Conservation (phyloP, 2,797 vertebrate species). For the Alexandromys oeconomus region DNA sequence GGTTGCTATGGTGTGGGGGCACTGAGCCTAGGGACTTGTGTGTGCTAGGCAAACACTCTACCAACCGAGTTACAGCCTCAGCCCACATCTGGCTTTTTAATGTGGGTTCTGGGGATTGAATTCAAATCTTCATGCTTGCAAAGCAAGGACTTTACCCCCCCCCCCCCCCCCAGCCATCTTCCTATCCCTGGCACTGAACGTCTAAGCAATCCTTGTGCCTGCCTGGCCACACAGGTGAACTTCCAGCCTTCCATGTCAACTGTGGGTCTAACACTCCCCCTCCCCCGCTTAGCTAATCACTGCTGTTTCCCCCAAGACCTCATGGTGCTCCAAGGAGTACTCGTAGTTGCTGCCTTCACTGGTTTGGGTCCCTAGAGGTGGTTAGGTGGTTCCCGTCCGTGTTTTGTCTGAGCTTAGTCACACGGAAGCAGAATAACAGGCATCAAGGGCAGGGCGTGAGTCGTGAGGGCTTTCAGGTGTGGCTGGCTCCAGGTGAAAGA, state of each 20-base stretch:
- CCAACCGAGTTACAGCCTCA: not conserved
- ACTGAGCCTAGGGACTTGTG: not conserved
- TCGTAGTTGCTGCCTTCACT: not conserved
- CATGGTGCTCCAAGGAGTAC: accelerated
- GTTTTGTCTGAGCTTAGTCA: not conserved
- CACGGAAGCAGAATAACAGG: not conserved
- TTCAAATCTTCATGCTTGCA: not conserved
- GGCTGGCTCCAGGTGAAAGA: not conserved
- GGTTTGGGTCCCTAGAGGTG: not conserved
- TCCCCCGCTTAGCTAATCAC: accelerated
- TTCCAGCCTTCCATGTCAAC: not conserved
- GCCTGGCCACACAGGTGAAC: not conserved
- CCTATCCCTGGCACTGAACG: accelerated
- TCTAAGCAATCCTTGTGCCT: not conserved
- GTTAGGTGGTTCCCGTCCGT: too few relatives aligned
- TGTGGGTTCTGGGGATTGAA: not conserved
- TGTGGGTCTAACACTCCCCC: too few relatives aligned
- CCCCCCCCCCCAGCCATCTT: too few relatives aligned
- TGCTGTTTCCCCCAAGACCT: too few relatives aligned
- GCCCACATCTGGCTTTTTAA: not conserved
- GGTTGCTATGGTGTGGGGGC: not conserved
- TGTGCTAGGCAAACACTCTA: not conserved
- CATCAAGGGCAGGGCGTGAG: not conserved
- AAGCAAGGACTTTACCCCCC: not conserved
- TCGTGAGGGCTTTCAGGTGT: not conserved